Evolutionary conservation across 2,113 vertebrate species (phyloP).

Genomic region (Dasyurus viverrinus): DNA sequence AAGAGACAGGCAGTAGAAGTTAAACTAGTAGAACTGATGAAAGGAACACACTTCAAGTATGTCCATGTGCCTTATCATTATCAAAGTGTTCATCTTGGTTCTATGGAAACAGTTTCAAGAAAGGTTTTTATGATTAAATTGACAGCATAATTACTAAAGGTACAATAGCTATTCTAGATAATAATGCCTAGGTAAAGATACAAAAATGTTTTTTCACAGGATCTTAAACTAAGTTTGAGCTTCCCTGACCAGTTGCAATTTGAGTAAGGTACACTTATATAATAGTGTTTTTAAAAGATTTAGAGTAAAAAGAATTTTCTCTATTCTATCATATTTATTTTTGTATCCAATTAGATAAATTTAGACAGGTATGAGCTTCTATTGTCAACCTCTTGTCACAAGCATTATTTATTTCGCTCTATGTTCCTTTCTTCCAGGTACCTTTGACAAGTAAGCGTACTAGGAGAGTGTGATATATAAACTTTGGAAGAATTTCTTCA

Average conservation of each 20-base stretch:
- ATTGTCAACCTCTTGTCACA: neutral
- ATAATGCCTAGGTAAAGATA: neutral
- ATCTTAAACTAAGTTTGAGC: neutral
- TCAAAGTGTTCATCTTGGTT: conserved; percentile 63
- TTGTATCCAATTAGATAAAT: neutral
- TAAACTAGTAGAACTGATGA: conserved; percentile 72
- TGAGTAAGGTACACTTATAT: neutral
- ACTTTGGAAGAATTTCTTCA: neutral
- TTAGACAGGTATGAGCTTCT: neutral
- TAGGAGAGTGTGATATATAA: neutral
- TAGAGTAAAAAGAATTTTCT: neutral
- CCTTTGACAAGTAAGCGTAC: neutral
- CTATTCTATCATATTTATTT: neutral
- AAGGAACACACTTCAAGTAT: conserved; percentile 72
- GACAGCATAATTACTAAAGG: neutral
- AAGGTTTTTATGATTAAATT: conserved; percentile 46
- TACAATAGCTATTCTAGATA: neutral
- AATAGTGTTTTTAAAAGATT: neutral
- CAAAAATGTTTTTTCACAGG: neutral
- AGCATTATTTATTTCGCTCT: neutral
- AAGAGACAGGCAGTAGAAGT: conserved; percentile 63
- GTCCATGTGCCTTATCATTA: conserved; percentile 49
- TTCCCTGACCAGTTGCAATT: neutral
- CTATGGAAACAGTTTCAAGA: conserved; percentile 56
- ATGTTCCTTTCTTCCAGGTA: neutral